Evolutionary conservation across 2,797 vertebrate species (phyloP), one percentile per base, ranked within the genome.

Genomic region (Zenarchopterus dispar): DNA sequence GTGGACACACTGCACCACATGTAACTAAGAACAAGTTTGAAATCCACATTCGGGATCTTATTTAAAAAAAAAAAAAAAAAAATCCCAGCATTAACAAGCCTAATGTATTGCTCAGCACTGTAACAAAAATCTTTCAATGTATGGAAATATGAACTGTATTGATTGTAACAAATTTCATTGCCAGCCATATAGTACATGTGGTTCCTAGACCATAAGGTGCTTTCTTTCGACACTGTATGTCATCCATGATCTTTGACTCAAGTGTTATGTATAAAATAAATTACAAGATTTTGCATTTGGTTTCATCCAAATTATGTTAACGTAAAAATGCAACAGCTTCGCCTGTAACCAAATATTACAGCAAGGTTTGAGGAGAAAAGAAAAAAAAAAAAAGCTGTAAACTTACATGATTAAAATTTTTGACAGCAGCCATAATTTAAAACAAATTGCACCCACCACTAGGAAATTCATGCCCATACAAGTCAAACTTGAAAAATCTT

Each of bases 171-270:
- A 36, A 39, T 33, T 0, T 39, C 11, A 67, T 28, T 47, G 15
- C 39, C 49, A 63, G 68, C 70, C 19, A 18, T 21, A 33, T 48
- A 17, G 23, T 18, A 28, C 28, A 28, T 8, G 28, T 64, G 44
- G 63, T 72, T 39, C 16, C 58, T 3, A 46, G 52, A 70, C 21
- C 39, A 63, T 82, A 86, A 89, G 82, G 80, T 85, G 84, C 85
- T 82, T 80, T 61, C 2, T 24, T 72, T 70, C 0, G 0, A 36
- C 17, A 7, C 28, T 7, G 24, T 24, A 28, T 28, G 28, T 5
- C 28, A 23, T 68, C 58, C 57, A 61, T 22, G 49, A 22, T 1
- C 57, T 48, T 52, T 66, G 18, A 22, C 56, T 75, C 53, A n/a
- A 47, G 26, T 23, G 10, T 4, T 13, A 6, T n/a, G 4, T 31